Base-by-base conservation (phyloP, 2,888 invertebrate species). In the Cheilosia impressa region DNA sequence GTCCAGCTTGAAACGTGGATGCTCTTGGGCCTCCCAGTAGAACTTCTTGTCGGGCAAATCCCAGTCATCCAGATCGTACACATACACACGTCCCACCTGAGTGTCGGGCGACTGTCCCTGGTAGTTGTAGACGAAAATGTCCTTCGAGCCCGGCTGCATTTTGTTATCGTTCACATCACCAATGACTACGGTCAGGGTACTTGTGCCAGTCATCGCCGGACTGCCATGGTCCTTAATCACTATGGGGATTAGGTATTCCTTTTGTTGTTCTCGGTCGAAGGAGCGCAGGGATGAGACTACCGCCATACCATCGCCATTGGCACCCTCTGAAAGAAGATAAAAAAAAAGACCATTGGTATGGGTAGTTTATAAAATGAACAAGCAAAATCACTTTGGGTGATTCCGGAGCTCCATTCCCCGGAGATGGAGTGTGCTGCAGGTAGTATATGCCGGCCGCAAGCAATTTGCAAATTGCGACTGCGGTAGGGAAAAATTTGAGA, bases 91-190 rank as follows among this genome's bases (percentile, higher is more conserved):
- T 43, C 99, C 99, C 87, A 99, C 96, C 92, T 96, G 97, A 0
- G 98, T 97, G 89, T 97, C 97, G 31, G 96, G 97, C 73, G 97
- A 96, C 92, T 96, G 96, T 15, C 97, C 97, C 94, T 97, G 95
- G 89, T 99, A 99, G 93, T 98, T 99, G 93, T 99, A 99, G 2
- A 99, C 98, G 91, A 98, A 97, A 90, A 99, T 98, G 88, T 98
- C 97, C 93, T 99, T 99, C 4, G 97, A 96, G 1, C 99, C 99
- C 0, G 99, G 98, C 91, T 97, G 97, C 98, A 99, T 99, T 93
- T 98, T 97, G 92, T 99, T 99, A 92, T 99, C 99, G 92, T 99
- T 99, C 24, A 97, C 96, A 92, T 99, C 99, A 24, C 99, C 99
- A 89, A 99, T 99, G 63, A 98, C 97, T 31, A 99, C 97, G 0